phyloP scores from a whole-genome alignment of 2,888 invertebrate species.

The Scaeva pyrastri region DNA sequence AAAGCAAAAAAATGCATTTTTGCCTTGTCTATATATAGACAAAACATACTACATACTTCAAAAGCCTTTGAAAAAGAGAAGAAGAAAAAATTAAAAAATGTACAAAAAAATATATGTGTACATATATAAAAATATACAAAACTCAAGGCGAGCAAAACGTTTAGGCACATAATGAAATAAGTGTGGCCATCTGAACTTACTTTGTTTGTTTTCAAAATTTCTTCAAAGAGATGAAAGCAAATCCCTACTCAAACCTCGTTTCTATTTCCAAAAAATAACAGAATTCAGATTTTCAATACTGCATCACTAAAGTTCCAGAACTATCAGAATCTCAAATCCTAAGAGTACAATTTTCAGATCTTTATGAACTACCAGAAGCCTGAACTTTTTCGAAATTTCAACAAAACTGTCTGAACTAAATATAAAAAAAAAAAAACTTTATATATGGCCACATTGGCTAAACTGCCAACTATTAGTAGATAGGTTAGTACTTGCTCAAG shows the following conservation, averaged over 20 bases:
- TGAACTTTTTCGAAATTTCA: no score
- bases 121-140: no score
- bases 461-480: slow-evolving; percentile 3
- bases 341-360: no score
- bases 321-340: no score
- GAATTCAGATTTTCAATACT: no score
- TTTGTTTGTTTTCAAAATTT: background rate
- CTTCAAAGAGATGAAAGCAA: background rate
- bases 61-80: slow-evolving; percentile 48
- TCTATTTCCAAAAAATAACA: no score
- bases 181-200: slow-evolving; percentile 6
- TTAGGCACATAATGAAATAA: slow-evolving; percentile 27
- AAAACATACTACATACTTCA: slow-evolving; percentile 22
- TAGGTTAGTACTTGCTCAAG: slow-evolving; percentile 22
- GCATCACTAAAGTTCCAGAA: no score
- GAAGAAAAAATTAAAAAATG: background rate
- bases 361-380: no score
- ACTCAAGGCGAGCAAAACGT: slow-evolving; percentile 60
- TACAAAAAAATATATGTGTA: no score
- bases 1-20: slow-evolving; percentile 41
- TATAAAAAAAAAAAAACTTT: background rate
- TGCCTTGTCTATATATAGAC: slow-evolving; percentile 53
- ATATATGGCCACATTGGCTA: slow-evolving; percentile 18
- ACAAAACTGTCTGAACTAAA: no score
- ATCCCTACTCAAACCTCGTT: no score